A percentile compares a stretch with the other conserved stretches of the same genome.
phyloP scores from a whole-genome alignment of 1,140 invertebrate species.

The Odontomachus brunneus region DNA sequence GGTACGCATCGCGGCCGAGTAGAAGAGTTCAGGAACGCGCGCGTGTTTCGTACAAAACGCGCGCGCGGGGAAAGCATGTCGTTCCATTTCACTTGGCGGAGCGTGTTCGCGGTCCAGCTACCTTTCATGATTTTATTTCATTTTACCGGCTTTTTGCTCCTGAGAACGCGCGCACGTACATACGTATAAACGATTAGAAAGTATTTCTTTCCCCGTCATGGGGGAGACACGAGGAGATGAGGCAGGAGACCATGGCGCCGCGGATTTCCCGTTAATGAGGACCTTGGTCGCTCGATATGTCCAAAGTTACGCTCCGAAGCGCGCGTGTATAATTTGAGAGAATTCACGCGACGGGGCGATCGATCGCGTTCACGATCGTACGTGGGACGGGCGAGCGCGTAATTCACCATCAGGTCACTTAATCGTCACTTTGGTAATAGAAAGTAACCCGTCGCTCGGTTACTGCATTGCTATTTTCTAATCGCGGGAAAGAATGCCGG shows the following conservation, averaged over 20 bases:
- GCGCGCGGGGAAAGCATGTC: constrained; percentile 72
- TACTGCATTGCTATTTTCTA: constrained; percentile 74
- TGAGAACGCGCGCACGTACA: background rate
- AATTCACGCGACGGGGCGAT: no score
- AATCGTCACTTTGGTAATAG: constrained; percentile 65
- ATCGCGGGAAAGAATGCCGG: constrained; percentile 64
- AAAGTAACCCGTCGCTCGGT: constrained; percentile 62
- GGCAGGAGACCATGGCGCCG: no score
- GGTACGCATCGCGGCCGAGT: constrained; percentile 13
- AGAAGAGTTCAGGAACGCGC: constrained; percentile 37
- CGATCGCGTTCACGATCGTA: background rate
- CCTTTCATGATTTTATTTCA: constrained; percentile 61
- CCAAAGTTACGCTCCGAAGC: no score
- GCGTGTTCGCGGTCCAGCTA: constrained; percentile 42
- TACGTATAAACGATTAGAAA: constrained; percentile 25
- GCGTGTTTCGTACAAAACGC: constrained; percentile 40
- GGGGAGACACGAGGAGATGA: no score
- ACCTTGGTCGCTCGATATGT: no score
- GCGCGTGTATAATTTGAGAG: no score
- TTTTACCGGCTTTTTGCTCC: constrained; percentile 36
- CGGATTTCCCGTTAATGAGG: no score
- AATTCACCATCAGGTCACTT: constrained; percentile 56
- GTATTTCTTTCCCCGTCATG: constrained; percentile 27
- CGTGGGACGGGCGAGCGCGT: constrained; percentile 26
- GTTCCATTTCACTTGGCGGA: constrained; percentile 73